Conservation (phyloP, 2,113 vertebrate species). For the Osmerus mordax region DNA sequence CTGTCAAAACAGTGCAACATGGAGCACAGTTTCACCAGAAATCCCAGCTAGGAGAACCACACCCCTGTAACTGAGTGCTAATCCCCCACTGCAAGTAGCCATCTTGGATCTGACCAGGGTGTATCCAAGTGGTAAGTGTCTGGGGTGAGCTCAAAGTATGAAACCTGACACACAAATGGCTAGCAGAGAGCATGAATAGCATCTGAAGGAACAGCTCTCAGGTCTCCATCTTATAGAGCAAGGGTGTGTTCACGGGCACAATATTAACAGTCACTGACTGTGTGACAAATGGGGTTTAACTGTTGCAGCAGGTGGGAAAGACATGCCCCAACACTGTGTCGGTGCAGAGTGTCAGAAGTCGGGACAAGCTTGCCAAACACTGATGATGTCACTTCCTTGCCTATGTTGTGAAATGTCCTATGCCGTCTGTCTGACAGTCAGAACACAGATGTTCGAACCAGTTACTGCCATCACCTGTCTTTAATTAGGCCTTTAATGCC, state of each 20-base stretch:
- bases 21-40: constrained; percentile 39
- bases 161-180: constrained; percentile 35
- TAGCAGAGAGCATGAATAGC: constrained; percentile 13
- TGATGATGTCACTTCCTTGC: constrained; percentile 14
- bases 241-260: not conserved
- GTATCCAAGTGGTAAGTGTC: constrained; percentile 11
- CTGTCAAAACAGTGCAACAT: constrained; percentile 54
- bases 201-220: constrained; percentile 9
- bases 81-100: constrained; percentile 20
- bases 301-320: not conserved
- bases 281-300: not conserved
- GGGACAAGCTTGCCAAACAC: constrained; percentile 1
- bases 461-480: constrained; percentile 8
- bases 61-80: constrained; percentile 15
- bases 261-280: not conserved
- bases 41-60: constrained; percentile 38
- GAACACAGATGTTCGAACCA: not conserved
- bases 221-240: not conserved
- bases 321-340: not conserved
- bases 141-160: constrained; percentile 26
- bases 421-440: not conserved
- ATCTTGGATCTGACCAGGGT: constrained; percentile 38
- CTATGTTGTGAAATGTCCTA: not conserved
- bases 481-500: not conserved
- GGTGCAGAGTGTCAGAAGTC: too few species aligned